phyloP scores from a whole-genome alignment of 2,113 vertebrate genomes.

The Coracopsis vasa region DNA sequence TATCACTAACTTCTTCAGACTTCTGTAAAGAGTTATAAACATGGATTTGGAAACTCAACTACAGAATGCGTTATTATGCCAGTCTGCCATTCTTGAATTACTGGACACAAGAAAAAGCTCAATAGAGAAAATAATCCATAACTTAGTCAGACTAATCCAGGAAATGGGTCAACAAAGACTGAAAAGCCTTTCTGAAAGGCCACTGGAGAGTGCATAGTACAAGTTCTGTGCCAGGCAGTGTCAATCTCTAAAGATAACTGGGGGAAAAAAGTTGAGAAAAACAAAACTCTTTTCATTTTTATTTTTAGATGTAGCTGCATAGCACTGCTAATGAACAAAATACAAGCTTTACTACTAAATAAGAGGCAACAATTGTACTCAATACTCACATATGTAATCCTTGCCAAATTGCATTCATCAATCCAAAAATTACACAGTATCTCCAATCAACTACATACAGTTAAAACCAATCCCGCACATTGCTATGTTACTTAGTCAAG shows the following conservation, averaged over 20 bases:
- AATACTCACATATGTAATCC: neutral
- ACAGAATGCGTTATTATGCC: neutral
- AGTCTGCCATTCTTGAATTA: conserved; percentile 24
- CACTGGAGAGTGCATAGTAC: conserved; percentile 20
- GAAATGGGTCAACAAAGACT: conserved; percentile 51
- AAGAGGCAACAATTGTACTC: neutral
- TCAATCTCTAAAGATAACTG: conserved; percentile 38
- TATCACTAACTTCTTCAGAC: neutral
- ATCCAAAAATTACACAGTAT: neutral
- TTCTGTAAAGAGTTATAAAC: neutral
- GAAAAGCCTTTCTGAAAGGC: conserved; percentile 60
- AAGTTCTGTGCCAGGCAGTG: conserved; percentile 27
- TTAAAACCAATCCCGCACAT: neutral
- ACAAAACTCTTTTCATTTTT: conserved; percentile 52
- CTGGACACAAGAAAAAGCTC: conserved; percentile 52
- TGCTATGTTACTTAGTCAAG: neutral
- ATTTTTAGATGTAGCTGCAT: conserved; percentile 38
- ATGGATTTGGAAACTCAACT: neutral
- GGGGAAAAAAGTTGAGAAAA: conserved; percentile 4
- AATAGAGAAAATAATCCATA: conserved; percentile 56
- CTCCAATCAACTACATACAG: neutral
- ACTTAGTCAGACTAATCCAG: conserved; percentile 61
- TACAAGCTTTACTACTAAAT: neutral
- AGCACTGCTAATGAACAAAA: conserved; percentile 3
- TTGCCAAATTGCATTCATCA: neutral